These are phyloP conservation scores for Aleiodes sp. DNA, from an alignment of 1,140 invertebrate species.

Conservation along the genomic window DNA sequence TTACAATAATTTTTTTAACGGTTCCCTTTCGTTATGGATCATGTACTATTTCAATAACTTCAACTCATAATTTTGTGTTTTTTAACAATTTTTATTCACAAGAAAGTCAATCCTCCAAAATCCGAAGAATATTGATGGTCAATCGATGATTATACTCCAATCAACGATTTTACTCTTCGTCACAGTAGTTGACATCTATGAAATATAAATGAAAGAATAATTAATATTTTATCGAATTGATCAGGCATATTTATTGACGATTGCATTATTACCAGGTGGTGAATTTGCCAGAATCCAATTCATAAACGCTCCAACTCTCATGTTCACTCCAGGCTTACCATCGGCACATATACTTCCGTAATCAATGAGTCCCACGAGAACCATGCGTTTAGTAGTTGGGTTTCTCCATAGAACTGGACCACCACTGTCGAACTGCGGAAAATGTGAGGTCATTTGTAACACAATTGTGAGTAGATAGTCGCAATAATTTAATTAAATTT, in stretches of 20 bases:
- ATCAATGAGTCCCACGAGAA: conserved; percentile 69
- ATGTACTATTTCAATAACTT: too few relatives aligned
- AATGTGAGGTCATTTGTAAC: too few relatives aligned
- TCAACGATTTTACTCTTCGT: neutral
- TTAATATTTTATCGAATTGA: neutral
- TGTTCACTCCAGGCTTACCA: conserved; percentile 66
- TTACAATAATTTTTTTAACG: too few relatives aligned
- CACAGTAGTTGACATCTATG: neutral
- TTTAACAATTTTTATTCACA: too few relatives aligned
- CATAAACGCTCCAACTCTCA: conserved; percentile 64
- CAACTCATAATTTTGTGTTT: too few relatives aligned
- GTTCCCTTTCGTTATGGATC: too few relatives aligned
- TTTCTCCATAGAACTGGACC: conserved; percentile 73
- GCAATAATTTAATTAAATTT: neutral
- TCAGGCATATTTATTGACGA: neutral
- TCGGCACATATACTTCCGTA: conserved; percentile 67
- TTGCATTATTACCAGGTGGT: conserved; percentile 42
- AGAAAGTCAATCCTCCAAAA: too few relatives aligned
- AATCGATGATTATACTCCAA: neutral
- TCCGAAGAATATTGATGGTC: too few relatives aligned
- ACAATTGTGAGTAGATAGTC: neutral
- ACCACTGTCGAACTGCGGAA: conserved; percentile 73
- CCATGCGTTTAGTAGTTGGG: conserved; percentile 56
- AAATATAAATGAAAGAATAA: neutral
- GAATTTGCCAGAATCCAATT: conserved; percentile 65